A percentile compares a stretch with the other conserved stretches of the same genome.
Conservation (phyloP, 2,113 vertebrate species). For the Pelvicachromis taeniatus region DNA sequence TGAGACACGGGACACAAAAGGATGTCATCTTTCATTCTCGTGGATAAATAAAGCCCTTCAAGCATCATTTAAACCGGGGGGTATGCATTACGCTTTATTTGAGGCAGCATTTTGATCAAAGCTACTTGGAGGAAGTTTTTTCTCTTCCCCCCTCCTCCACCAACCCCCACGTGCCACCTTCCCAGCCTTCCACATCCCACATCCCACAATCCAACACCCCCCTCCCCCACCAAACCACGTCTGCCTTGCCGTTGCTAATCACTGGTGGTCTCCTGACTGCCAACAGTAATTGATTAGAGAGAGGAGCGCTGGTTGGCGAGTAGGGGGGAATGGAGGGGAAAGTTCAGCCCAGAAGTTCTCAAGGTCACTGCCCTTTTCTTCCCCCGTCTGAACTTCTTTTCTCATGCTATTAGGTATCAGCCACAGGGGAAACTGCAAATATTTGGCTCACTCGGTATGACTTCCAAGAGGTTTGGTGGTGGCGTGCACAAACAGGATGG, state of each 20-base stretch:
- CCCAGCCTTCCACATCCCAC: not conserved
- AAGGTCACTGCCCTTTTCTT: constrained; percentile 67
- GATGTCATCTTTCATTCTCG: constrained; percentile 36
- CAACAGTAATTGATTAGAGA: constrained; percentile 78
- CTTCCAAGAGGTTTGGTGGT: constrained; percentile 45
- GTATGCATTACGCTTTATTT: constrained; percentile 39
- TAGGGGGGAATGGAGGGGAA: constrained; percentile 45
- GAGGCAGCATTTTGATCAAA: constrained; percentile 66
- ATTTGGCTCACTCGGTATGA: constrained; percentile 56
- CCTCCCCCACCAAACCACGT: constrained; percentile 43
- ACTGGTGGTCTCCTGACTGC: constrained; percentile 76
- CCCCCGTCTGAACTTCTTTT: constrained; percentile 48
- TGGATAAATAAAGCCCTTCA: constrained; percentile 52
- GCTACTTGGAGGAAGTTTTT: constrained; percentile 36
- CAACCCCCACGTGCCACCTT: not conserved
- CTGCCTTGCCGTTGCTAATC: constrained; percentile 68
- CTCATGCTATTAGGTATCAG: constrained; percentile 72
- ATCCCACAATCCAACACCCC: constrained; percentile 31
- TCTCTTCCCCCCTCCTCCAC: constrained; percentile 7
- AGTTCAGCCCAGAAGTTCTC: constrained; percentile 69
- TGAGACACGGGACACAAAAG: constrained; percentile 12
- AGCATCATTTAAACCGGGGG: constrained; percentile 44
- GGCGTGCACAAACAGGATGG: constrained; percentile 59
- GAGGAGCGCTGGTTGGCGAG: constrained; percentile 37
- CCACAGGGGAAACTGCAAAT: constrained; percentile 62